phyloP scores from a whole-genome alignment of 2,113 vertebrate genomes.

The Meles meles region DNA sequence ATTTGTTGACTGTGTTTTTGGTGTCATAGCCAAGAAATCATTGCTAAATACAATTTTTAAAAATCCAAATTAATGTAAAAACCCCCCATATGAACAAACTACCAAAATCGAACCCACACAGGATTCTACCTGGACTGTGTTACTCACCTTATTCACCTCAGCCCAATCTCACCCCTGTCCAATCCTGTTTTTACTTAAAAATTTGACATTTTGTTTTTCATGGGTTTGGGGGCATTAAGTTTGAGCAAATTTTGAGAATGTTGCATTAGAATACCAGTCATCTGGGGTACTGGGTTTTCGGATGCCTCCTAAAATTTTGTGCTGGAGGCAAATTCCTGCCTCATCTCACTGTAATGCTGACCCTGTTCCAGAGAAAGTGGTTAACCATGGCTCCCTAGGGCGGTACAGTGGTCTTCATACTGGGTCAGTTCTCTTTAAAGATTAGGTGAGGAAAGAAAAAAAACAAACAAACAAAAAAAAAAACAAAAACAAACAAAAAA shows the following conservation, averaged over 20 bases:
- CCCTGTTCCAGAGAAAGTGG: neutral
- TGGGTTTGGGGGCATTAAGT: neutral
- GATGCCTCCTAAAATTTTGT: neutral
- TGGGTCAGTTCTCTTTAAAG: neutral
- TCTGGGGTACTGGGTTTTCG: neutral
- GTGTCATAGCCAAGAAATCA: neutral
- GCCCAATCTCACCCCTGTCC: neutral
- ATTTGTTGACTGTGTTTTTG: neutral
- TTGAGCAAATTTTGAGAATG: neutral
- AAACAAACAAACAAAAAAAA: too few relatives aligned
- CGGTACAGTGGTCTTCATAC: rapidly evolving
- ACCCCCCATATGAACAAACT: neutral
- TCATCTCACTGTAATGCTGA: neutral
- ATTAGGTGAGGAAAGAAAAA: neutral
- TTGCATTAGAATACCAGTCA: neutral
- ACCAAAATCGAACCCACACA: neutral
- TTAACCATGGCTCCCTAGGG: neutral
- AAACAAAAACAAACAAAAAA: too few relatives aligned
- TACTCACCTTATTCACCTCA: neutral
- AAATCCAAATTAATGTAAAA: neutral
- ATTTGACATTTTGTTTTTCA: neutral
- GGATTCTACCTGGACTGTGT: neutral
- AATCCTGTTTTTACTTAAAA: neutral
- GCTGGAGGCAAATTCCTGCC: neutral
- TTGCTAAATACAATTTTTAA: neutral